These are phyloP conservation scores for Istiophorus platypterus DNA, from an alignment of 2,113 vertebrate species.

Conservation along the genomic window DNA sequence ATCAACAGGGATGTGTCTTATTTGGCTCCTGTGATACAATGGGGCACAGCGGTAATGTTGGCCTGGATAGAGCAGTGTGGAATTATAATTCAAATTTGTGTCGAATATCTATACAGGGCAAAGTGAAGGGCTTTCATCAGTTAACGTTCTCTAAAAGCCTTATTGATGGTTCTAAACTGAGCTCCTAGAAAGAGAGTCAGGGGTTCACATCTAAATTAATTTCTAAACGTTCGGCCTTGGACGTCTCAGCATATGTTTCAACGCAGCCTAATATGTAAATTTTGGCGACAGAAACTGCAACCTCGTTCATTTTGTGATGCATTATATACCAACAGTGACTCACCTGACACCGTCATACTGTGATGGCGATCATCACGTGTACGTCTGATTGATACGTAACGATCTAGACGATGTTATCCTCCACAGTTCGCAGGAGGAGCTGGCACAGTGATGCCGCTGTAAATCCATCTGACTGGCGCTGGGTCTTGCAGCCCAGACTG, in stretches of 20 bases:
- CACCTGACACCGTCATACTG: too few relatives aligned
- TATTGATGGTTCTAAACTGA: background rate
- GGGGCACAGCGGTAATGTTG: background rate
- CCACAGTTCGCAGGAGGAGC: background rate
- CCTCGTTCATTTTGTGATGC: background rate
- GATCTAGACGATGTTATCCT: background rate
- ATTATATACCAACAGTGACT: background rate
- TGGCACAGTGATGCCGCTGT: background rate
- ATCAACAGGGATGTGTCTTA: background rate
- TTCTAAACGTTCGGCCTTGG: too few relatives aligned
- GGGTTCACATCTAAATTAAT: too few relatives aligned
- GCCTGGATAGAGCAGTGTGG: background rate
- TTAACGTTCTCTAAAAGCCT: background rate
- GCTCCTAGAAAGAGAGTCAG: background rate
- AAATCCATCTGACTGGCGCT: background rate
- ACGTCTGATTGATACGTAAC: background rate
- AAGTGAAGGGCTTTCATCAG: too few relatives aligned
- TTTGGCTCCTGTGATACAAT: background rate
- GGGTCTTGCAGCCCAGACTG: slow-evolving; percentile 11
- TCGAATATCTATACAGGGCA: too few relatives aligned
- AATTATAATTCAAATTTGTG: too few relatives aligned
- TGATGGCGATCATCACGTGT: too few relatives aligned
- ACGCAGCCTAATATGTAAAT: too few relatives aligned
- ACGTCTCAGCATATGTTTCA: too few relatives aligned
- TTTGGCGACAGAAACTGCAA: background rate